A percentile compares a stretch with the other conserved stretches of the same genome.
These are phyloP conservation scores for Corynorhinus townsendii DNA, from an alignment of 2,113 vertebrate genomes.

Conservation along the genomic window DNA sequence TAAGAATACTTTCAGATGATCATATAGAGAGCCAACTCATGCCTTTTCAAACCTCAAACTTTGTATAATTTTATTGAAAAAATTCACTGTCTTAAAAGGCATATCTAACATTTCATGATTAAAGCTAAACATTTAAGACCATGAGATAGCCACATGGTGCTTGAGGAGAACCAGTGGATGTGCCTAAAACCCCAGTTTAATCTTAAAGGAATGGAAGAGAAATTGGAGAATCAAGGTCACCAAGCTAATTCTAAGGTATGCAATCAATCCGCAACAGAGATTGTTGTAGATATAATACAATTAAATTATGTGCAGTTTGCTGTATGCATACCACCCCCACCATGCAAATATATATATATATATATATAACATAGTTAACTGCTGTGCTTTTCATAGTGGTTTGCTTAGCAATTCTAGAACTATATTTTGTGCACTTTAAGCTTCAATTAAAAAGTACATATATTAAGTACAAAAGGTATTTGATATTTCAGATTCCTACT, in stretches of 20 bases:
- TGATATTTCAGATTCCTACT: not conserved
- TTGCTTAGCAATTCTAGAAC: not conserved
- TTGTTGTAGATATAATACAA: not conserved
- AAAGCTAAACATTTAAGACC: not conserved
- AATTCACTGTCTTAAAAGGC: not conserved
- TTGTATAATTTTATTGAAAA: not conserved
- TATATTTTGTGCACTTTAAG: not conserved
- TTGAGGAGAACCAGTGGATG: not conserved
- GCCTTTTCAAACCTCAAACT: not conserved
- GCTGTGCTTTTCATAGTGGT: not conserved
- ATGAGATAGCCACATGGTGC: not conserved
- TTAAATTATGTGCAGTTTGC: not conserved
- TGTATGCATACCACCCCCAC: not conserved
- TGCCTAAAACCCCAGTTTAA: not conserved
- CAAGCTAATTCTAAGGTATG: not conserved
- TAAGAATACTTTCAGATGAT: not conserved
- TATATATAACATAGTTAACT: not conserved
- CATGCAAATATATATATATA: no score
- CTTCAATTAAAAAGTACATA: not conserved
- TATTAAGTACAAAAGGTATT: not conserved
- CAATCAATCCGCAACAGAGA: not conserved
- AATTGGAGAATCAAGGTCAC: not conserved
- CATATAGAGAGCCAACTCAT: not conserved
- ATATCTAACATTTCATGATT: not conserved
- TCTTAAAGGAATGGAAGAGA: not conserved